Base-by-base conservation (phyloP, 2,888 invertebrate species). In the Cepaea hortensis region DNA sequence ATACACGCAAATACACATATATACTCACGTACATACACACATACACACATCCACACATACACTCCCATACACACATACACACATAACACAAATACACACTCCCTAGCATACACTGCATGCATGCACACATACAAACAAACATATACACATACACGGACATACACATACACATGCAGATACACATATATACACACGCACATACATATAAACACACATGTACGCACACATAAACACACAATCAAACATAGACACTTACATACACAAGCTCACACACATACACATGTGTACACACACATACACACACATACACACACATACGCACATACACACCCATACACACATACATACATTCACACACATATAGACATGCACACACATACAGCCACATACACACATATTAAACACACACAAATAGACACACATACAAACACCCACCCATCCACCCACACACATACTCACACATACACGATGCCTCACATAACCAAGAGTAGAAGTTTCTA, bases 121-220 rank as follows among this genome's bases (percentile, higher is more conserved):
- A 81, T 61, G n/a, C 61, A 81, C n/a, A 62, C 61, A 61, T 81
- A 61, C 61, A 65, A 23, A 81, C 46, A 81, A 2, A 81, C 61
- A 65, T 81, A 62, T 35, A 81, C 61, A 81, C 61, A 81, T 75
- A 75, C 23, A 81, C 23, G 20, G n/a, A 18, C 61, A n/a, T 18
- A 68, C 13, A 68, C n/a, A 68, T 68, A 68, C n/a, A 68, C 13
- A 68, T 18, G 13, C 13, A 68, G 5, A 68, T 68, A 68, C n/a
- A 68, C 13, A 68, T 18, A 68, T 68, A 68, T 18, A 68, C 13
- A 68, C n/a, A 68, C 4, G 13, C n/a, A 68, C 13, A 68, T 18
- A 68, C 13, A 68, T 15, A 68, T n/a, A 68, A 9, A 68, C 5
- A 20, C 20, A 68, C 5, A 20, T 6, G 18, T n/a, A 18, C 18